phyloP scores from a whole-genome alignment of 1,140 invertebrate genomes.

The Heliconius congener region DNA sequence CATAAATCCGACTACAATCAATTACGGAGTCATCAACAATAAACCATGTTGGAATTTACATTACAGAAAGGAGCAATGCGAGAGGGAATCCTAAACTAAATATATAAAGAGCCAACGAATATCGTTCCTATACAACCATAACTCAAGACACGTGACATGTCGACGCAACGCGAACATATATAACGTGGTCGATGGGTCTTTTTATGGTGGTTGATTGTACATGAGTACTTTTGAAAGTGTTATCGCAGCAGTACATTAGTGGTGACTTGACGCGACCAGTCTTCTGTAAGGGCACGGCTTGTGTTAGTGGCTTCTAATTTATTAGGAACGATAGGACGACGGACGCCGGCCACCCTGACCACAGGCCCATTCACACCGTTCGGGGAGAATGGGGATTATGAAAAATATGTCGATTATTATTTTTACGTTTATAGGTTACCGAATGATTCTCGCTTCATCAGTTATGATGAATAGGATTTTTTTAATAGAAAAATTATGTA shows the following conservation, averaged over 20 bases:
- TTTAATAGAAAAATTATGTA: no score
- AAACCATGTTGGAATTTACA: constrained; percentile 67
- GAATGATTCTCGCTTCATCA: no score
- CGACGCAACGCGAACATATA: constrained; percentile 38
- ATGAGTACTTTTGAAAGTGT: constrained; percentile 75
- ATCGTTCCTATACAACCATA: constrained; percentile 44
- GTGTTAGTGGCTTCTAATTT: constrained; percentile 79
- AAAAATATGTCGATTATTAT: not conserved
- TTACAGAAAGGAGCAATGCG: constrained; percentile 62
- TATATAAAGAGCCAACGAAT: constrained; percentile 66
- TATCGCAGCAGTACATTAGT: constrained; percentile 77
- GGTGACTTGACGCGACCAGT: constrained; percentile 75
- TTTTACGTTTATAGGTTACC: not conserved
- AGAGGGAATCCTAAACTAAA: constrained; percentile 69
- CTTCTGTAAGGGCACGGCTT: constrained; percentile 77
- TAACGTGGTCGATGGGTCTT: constrained; percentile 47
- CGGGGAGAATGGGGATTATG: constrained; percentile 44
- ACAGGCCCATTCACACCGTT: constrained; percentile 70
- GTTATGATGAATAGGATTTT: no score
- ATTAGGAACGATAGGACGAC: constrained; percentile 78
- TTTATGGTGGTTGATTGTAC: constrained; percentile 55
- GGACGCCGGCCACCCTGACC: constrained; percentile 77
- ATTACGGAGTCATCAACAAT: constrained; percentile 69
- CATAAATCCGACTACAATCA: constrained; percentile 69
- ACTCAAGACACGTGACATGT: constrained; percentile 42